A percentile compares a stretch with the other conserved stretches of the same genome.
Conservation (phyloP, 2,113 vertebrate species). For the Pollachius pollachius region DNA sequence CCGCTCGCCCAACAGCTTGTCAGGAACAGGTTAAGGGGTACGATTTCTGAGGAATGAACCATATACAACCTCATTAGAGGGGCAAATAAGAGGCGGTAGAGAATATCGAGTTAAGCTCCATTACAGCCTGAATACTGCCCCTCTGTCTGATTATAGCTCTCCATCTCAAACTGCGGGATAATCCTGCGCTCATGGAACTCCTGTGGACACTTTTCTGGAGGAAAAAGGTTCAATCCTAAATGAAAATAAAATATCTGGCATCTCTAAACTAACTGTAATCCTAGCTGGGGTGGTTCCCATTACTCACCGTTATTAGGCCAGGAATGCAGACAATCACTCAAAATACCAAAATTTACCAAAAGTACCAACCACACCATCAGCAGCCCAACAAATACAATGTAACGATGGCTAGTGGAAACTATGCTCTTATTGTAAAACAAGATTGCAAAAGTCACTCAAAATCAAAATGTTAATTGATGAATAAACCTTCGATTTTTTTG, state of each 20-base stretch:
- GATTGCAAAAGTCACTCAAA: too few species aligned
- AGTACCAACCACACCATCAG: too few species aligned
- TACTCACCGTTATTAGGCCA: too few species aligned
- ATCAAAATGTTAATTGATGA: too few species aligned
- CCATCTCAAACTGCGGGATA: constrained; percentile 59
- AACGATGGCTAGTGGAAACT: too few species aligned
- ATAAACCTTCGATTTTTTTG: too few species aligned
- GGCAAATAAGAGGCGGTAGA: constrained; percentile 46
- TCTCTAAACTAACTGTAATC: too few species aligned
- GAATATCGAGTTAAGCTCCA: constrained; percentile 51
- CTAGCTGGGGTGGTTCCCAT: too few species aligned
- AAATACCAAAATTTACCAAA: not conserved
- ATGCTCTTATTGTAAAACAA: too few species aligned
- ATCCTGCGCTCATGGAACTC: constrained; percentile 59
- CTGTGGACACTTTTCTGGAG: constrained; percentile 26
- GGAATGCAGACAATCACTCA: not conserved
- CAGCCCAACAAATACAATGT: too few species aligned
- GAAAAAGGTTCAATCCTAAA: too few species aligned
- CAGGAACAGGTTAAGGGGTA: constrained; percentile 54
- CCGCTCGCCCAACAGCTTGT: constrained; percentile 59
- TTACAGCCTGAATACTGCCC: constrained; percentile 63
- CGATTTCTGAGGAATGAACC: constrained; percentile 56
- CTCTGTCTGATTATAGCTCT: constrained; percentile 65
- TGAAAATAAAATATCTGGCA: constrained; percentile 2
- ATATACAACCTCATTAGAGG: constrained; percentile 66